Conservation (phyloP, 1,140 invertebrate species). For the Bombus waltoni region DNA sequence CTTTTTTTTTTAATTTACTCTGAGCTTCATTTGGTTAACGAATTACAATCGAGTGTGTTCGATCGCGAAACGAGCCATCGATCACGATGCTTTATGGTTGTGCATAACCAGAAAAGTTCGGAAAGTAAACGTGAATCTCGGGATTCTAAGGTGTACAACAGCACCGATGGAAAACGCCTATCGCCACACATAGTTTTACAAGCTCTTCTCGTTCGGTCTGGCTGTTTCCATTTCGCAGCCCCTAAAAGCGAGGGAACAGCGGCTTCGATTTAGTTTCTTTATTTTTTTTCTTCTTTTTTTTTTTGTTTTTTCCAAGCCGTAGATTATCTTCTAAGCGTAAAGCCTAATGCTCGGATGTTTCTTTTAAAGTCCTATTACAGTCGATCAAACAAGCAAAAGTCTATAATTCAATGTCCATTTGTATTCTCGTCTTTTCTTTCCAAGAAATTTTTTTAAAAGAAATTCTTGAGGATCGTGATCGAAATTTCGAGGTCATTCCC, state of each 20-base stretch:
- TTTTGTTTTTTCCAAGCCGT: not conserved
- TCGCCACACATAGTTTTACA: not conserved
- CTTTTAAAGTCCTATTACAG: slow-evolving; percentile 24
- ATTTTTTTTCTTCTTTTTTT: not conserved
- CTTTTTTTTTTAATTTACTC: not conserved
- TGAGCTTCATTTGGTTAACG: not conserved
- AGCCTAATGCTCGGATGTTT: slow-evolving; percentile 21
- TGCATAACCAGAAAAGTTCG: slow-evolving; percentile 41
- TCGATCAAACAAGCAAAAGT: not conserved
- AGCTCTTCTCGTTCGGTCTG: slow-evolving; percentile 3
- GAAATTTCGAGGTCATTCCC: not conserved
- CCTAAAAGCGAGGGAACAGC: slow-evolving; percentile 28
- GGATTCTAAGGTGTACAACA: slow-evolving; percentile 21
- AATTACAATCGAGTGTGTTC: not conserved
- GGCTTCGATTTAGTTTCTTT: slow-evolving; percentile 17
- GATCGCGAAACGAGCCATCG: not conserved
- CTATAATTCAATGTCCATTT: not conserved
- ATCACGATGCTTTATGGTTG: not conserved
- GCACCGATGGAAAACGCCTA: slow-evolving; percentile 30
- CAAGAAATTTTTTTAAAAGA: not conserved
- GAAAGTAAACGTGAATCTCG: slow-evolving; percentile 41
- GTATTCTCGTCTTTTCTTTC: not conserved
- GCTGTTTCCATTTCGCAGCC: not conserved
- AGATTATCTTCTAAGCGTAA: slow-evolving; percentile 31
- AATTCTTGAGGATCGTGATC: not conserved